Base-by-base conservation (phyloP, 2,888 invertebrate species). In the Drepanosiphum platanoidis region DNA sequence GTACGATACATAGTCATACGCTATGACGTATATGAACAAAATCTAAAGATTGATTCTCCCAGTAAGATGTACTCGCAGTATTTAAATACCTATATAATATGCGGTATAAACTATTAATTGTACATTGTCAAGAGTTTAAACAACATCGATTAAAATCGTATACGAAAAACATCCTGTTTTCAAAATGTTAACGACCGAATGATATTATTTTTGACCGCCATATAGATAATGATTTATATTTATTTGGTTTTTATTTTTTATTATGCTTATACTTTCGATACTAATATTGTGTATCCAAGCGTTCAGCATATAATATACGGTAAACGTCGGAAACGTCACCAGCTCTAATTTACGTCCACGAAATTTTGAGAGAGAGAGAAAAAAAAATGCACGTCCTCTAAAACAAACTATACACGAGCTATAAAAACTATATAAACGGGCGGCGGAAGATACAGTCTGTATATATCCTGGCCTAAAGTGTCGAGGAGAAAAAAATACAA, bases 271-370 rank as follows among this genome's bases (percentile, higher is more conserved):
- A 34, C 27, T 77, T 58, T 36, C 61, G 77, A 61, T 61, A 61
- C 77, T n/a, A 27, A 8, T 61, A 36, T 15, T 68, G 34, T 18
- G 61, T 61, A n/a, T 27, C 27, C 27, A 30, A n/a, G 30, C 30
- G 2, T 30, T 27, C 13, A 34, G 15, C 4, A 11, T 32, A 18
- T 61, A 30, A 61, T 61, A 46, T 27, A 15, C 15, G 13, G 34
- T 15, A n/a, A 5, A 79, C 34, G 66, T n/a, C 46, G 15, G 42
- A 79, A 79, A 68, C 68, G 68, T 80, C 79, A 68, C 66, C 66
- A 52, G 15, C 34, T 80, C 61, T 77, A 79, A 79, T 79, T 79
- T 79, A 79, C 42, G 66, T 66, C n/a, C 66, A 42, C 32, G 32
- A 79, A 79, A 79, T 66, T 46, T 34, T 52, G 3, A 22, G 11